Conservation (phyloP, 2,888 invertebrate genomes). For the Macrosoma leucophasiata region DNA sequence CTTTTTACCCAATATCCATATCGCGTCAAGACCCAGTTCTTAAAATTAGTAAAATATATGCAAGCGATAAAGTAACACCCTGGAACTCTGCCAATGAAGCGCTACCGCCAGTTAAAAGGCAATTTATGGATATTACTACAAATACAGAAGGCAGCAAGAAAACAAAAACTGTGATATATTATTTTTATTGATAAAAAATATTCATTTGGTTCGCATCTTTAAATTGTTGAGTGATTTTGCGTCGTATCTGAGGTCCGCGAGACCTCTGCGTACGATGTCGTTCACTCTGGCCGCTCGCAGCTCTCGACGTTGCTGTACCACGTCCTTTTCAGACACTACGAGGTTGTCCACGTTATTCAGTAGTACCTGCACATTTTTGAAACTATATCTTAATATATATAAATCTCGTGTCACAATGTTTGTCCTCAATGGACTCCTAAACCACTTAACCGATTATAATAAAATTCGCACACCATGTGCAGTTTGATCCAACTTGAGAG, state of each 20-base stretch:
- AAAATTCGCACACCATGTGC: too few species aligned
- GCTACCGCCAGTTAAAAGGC: neutral
- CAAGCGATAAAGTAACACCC: too few species aligned
- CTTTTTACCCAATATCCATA: too few species aligned
- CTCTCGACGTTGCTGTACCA: conserved; percentile 43
- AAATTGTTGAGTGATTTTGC: conserved; percentile 36
- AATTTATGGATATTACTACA: too few species aligned
- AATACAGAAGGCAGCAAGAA: too few species aligned
- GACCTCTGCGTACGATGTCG: conserved; percentile 50
- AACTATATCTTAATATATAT: neutral
- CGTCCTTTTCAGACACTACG: conserved; percentile 54
- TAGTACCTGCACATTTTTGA: conserved; percentile 42
- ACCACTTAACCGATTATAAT: too few species aligned
- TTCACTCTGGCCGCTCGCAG: conserved; percentile 54
- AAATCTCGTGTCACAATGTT: too few species aligned
- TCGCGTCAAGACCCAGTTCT: too few species aligned
- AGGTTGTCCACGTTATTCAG: conserved; percentile 61
- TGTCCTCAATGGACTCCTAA: too few species aligned
- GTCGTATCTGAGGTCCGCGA: conserved; percentile 54
- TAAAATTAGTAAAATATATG: too few species aligned
- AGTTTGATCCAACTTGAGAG: too few species aligned
- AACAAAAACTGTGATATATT: too few species aligned
- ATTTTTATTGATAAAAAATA: neutral
- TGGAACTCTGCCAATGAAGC: neutral
- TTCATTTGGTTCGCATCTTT: conserved; percentile 24